Conservation (phyloP, 2,888 invertebrate genomes). For the Habrosyne pyritoides region DNA sequence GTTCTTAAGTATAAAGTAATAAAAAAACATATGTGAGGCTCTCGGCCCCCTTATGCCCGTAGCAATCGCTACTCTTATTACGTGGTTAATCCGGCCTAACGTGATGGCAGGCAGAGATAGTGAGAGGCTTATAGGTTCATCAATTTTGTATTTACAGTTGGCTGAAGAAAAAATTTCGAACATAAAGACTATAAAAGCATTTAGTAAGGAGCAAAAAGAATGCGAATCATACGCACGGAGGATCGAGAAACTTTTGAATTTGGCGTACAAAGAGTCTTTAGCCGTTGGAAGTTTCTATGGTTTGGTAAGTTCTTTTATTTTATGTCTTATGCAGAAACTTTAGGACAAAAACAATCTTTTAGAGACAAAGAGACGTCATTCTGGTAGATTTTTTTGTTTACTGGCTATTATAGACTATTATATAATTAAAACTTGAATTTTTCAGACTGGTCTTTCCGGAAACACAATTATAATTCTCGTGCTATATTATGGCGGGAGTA, state of each 20-base stretch:
- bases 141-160: slow-evolving; percentile 72
- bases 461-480: slow-evolving; percentile 95
- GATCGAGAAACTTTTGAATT: slow-evolving; percentile 87
- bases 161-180: slow-evolving; percentile 97
- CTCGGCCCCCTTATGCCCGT: too few relatives aligned
- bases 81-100: too few relatives aligned
- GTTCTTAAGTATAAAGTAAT: too few relatives aligned
- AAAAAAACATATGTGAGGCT: too few relatives aligned
- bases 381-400: too few relatives aligned
- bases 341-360: slow-evolving; percentile 8
- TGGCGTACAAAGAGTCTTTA: slow-evolving; percentile 94
- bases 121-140: background rate
- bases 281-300: slow-evolving; percentile 96
- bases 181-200: slow-evolving; percentile 96
- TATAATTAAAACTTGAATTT: slow-evolving; percentile 20
- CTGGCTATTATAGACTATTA: slow-evolving; percentile 6
- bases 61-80: too few relatives aligned
- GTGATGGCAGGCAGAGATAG: too few relatives aligned
- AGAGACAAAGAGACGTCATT: too few relatives aligned
- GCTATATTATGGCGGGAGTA: slow-evolving; percentile 94
- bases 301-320: slow-evolving; percentile 81
- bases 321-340: background rate
- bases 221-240: slow-evolving; percentile 86
- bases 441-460: slow-evolving; percentile 93
- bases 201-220: slow-evolving; percentile 94